These are phyloP conservation scores for Rhynchotus rufescens DNA, from an alignment of 2,797 vertebrate species.

Conservation along the genomic window DNA sequence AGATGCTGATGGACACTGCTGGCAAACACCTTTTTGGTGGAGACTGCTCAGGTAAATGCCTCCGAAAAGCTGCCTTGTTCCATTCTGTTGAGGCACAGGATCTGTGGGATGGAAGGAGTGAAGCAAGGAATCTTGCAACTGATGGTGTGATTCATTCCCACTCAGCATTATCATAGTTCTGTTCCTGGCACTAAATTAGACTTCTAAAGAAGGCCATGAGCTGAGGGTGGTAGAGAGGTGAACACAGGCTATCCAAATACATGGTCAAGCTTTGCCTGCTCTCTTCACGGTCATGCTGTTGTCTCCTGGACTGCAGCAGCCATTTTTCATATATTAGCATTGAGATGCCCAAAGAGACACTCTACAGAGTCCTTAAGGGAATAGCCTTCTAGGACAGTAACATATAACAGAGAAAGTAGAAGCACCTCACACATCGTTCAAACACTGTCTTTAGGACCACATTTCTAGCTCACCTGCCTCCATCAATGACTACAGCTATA, in stretches of 20 bases:
- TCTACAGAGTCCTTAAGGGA: too few species aligned
- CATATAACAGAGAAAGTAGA: neutral
- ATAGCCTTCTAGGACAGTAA: neutral
- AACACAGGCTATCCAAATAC: too few species aligned
- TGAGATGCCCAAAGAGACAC: neutral
- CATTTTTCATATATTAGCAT: neutral
- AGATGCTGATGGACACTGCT: neutral
- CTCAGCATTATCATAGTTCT: too few species aligned
- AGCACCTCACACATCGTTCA: neutral
- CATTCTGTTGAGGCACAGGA: neutral
- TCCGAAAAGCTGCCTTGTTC: neutral
- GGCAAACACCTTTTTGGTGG: neutral
- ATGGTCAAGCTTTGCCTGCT: too few species aligned
- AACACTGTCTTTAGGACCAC: neutral
- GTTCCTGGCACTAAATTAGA: too few species aligned
- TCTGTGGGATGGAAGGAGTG: neutral
- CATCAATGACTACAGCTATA: too few species aligned
- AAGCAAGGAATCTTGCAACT: neutral
- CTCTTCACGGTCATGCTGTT: too few species aligned
- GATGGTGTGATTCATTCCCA: neutral
- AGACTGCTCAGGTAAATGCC: neutral
- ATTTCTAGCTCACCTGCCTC: neutral
- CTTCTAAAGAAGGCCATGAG: too few species aligned
- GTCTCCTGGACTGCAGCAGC: too few species aligned
- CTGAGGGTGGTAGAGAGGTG: too few species aligned